Conservation (phyloP, 2,797 vertebrate species). For the Lithobates pipiens region DNA sequence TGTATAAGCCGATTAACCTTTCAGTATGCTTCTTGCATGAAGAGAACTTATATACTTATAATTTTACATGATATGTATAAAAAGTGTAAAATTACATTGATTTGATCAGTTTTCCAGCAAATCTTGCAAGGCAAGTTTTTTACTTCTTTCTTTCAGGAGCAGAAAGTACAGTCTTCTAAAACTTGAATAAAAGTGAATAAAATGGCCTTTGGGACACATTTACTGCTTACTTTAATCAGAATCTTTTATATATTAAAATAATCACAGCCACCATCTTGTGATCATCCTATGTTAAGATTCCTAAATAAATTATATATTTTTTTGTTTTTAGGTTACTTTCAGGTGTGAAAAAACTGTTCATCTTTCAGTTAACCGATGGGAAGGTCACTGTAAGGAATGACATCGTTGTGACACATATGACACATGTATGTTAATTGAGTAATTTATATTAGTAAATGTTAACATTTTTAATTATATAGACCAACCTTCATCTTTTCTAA, state of each 20-base stretch:
- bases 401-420: conserved; percentile 94
- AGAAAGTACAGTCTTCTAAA: neutral
- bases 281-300: neutral
- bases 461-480: too few relatives aligned
- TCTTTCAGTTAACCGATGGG: conserved; percentile 93
- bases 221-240: too few relatives aligned
- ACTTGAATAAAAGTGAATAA: too few relatives aligned
- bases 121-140: neutral
- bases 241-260: too few relatives aligned
- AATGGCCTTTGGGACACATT: too few relatives aligned
- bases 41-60: too few relatives aligned
- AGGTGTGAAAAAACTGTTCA: conserved; percentile 94
- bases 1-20: too few relatives aligned
- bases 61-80: too few relatives aligned
- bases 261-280: too few relatives aligned
- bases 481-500: too few relatives aligned
- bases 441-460: neutral
- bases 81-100: too few relatives aligned
- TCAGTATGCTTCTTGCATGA: too few relatives aligned
- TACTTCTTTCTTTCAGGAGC: neutral
- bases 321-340: conserved; percentile 87
- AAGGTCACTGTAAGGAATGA: conserved; percentile 91
- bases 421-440: conserved; percentile 82
- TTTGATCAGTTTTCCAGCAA: neutral
- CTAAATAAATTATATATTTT: neutral